Base-by-base conservation (phyloP, 2,113 vertebrate genomes). In the Telmatochromis sp. region DNA sequence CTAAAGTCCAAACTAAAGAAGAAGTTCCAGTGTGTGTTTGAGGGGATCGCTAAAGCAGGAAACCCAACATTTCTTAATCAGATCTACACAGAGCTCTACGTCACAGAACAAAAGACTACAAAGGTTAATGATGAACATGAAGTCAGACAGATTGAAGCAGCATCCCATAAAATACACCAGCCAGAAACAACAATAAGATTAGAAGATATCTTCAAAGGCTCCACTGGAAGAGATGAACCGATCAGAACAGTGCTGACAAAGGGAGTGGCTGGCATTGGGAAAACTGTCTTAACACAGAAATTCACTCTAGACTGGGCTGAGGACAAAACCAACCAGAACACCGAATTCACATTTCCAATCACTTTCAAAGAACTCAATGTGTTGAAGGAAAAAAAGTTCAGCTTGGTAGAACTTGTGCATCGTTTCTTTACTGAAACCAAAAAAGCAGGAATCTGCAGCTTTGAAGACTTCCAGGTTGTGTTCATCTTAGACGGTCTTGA, bases 81-180 rank as follows among this genome's bases (percentile, higher is more conserved):
- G 75, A 95, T 95, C 85, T 95, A 94, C 93, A 95, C 95, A 15
- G 92, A 95, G 81, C 91, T 95, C 50, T 93, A 93, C 85, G 88
- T 95, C 85, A 95, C 89, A 8, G 91, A 93, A 55, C 54, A 55
- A 55, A 55, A 55, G 21, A 55, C 54, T 55, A 4, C 21, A 55
- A 55, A 26, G 21, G 21, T 55, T 26, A 55, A 55, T 55, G 54
- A 55, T 55, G 12, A 26, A 55, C 21, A 26, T 55, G 54, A 26
- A 55, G 54, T 55, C 21, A 55, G 54, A 55, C 21, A 26, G 54
- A 55, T 55, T 26, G 54, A 55, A 55, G 0, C 54, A 55, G 54
- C 7, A 55, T 55, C 54, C 54, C 54, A 55, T 2, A 55, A 55
- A 55, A 55, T 55, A 1, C 54, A 14, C 54, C 1, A 0, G 1